Conservation (phyloP, 2,888 invertebrate species). For the Mesorhabditis belari region DNA sequence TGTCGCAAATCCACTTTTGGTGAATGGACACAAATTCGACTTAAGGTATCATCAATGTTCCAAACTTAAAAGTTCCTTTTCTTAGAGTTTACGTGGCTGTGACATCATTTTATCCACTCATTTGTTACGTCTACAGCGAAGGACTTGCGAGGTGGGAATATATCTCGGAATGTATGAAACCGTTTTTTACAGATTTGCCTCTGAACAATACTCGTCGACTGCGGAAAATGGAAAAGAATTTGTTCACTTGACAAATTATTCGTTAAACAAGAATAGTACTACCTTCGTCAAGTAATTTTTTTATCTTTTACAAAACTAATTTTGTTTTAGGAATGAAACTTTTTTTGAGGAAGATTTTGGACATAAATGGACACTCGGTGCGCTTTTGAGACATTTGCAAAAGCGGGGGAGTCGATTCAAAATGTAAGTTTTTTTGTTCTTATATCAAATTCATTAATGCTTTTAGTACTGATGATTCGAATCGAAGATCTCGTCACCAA, state of each 20-base stretch:
- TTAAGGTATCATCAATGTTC: constrained; percentile 23
- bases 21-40: constrained; percentile 57
- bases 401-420: constrained; percentile 77
- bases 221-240: constrained; percentile 67
- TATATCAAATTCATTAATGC: too few species aligned
- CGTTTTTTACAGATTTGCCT: constrained; percentile 69
- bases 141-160: constrained; percentile 25
- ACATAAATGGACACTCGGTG: constrained; percentile 92
- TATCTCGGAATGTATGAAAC: too few species aligned
- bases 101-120: constrained; percentile 59
- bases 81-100: constrained; percentile 58
- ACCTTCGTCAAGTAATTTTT: constrained; percentile 79
- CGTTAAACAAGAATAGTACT: constrained; percentile 91
- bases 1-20: constrained; percentile 41
- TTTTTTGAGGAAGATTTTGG: constrained; percentile 73
- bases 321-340: constrained; percentile 36
- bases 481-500: constrained; percentile 90
- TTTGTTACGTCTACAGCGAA: constrained; percentile 56
- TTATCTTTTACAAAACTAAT: not conserved
- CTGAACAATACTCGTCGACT: constrained; percentile 72
- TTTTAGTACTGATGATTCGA: constrained; percentile 71
- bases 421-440: constrained; percentile 52
- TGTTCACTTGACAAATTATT: constrained; percentile 96
- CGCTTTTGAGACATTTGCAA: constrained; percentile 69
- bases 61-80: not conserved